A percentile compares a stretch with the other conserved stretches of the same genome.
Conservation (phyloP, 2,888 invertebrate species). For the Ceriagrion tenellum region DNA sequence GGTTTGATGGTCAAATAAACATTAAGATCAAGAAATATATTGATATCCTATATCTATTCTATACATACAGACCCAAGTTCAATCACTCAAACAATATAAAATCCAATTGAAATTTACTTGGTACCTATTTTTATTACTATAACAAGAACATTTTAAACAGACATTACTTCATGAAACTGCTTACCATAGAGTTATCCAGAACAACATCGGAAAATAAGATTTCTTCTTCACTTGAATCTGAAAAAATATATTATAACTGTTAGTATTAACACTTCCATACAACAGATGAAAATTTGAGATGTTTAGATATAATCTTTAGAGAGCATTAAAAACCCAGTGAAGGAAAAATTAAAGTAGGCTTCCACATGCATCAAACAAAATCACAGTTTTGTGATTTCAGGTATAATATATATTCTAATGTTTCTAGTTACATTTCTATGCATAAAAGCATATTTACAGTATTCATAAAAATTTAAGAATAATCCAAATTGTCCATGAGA, state of each 20-base stretch:
- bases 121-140: neutral
- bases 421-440: no score
- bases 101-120: neutral
- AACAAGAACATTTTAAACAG: neutral
- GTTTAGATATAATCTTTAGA: no score
- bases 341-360: neutral
- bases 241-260: neutral
- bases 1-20: no score
- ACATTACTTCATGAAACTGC: neutral
- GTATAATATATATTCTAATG: no score
- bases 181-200: conserved; percentile 29
- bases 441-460: no score
- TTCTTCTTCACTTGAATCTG: conserved; percentile 36
- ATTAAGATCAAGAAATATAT: no score
- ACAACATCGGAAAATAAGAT: conserved; percentile 51
- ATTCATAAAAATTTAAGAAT: no score
- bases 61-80: no score
- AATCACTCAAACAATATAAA: no score
- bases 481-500: no score
- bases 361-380: neutral
- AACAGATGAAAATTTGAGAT: no score
- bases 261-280: neutral
- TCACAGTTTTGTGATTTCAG: neutral
- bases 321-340: neutral
- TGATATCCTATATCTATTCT: no score